Evolutionary conservation across 2,113 vertebrate species (phyloP), one percentile per base, ranked within the genome.

Genomic region (Dromas ardeola): DNA sequence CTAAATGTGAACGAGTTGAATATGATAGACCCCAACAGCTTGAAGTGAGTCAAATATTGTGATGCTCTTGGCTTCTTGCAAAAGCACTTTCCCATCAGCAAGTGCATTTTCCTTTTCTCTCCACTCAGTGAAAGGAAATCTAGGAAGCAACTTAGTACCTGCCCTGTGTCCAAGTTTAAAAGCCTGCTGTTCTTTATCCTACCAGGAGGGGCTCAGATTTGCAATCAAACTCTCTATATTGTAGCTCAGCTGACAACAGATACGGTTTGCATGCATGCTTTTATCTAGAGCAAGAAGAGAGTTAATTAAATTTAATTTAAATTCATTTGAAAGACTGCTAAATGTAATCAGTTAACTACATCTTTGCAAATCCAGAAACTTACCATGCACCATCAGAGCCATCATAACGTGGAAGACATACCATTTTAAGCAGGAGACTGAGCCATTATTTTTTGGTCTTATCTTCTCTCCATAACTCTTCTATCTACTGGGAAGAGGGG

Each of bases 31-130:
- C 13, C 86, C 42, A 6, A 11, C 15, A 97, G 61, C 81, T 45
- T 99, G 52, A 91, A 45, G 99, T 99, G 88, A 98, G 98, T 90
- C 27, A 32, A 18, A 30, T 4, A 4, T 0, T 43, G n/a, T 16
- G 22, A 3, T 27, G 17, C 32, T 65, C 26, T 30, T 12, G 30
- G 23, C 27, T 86, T 19, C 49, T 81, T 32, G 40, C 11, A 14
- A 67, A 82, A 92, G 20, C 34, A 4, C 5, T 56, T 80, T 43
- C 30, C 27, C 25, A 13, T 13, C 50, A 49, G 47, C n/a, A 61
- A n/a, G 16, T 23, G 42, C 6, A 9, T 47, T 59, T 89, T 52
- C 25, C n/a, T 45, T 59, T 78, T 52, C 58, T 89, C 29, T 88
- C 34, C 15, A 5, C 8, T 69, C 13, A 5, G 15, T 61, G 34